Conservation (phyloP, 2,888 invertebrate genomes). For the Rhagonycha fulva region DNA sequence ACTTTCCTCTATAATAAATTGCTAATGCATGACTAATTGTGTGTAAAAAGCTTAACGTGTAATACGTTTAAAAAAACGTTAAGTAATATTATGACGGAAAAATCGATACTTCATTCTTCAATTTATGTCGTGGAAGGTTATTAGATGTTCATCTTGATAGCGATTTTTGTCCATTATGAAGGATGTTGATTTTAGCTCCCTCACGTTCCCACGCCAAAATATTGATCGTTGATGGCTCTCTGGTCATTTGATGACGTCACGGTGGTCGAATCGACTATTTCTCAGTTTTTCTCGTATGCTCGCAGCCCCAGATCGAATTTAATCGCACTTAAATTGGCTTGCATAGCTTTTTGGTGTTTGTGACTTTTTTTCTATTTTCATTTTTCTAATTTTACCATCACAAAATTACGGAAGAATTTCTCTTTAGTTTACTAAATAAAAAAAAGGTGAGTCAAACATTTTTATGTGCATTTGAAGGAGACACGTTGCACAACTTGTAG, state of each 20-base stretch:
- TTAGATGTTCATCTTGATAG: slow-evolving; percentile 17
- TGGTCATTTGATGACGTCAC: slow-evolving; percentile 53
- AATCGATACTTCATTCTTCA: slow-evolving; percentile 3
- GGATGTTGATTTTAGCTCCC: slow-evolving; percentile 29
- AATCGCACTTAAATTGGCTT: slow-evolving; percentile 15
- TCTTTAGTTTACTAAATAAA: neutral
- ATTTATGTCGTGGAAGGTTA: neutral
- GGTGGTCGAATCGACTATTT: slow-evolving; percentile 51
- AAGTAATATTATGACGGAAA: neutral
- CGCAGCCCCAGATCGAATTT: slow-evolving; percentile 33
- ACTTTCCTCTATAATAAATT: neutral
- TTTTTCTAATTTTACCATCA: neutral
- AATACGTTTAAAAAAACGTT: neutral
- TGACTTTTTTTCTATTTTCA: neutral
- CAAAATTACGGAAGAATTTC: neutral
- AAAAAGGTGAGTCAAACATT: neutral
- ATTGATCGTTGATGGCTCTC: slow-evolving; percentile 50
- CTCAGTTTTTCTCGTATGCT: slow-evolving; percentile 35
- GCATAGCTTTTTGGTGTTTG: slow-evolving; percentile 7
- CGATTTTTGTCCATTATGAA: slow-evolving; percentile 13
- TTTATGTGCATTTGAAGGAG: neutral
- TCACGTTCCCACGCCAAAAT: slow-evolving; percentile 44
- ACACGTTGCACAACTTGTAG: neutral
- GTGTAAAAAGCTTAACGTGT: neutral
- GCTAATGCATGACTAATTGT: neutral